phyloP scores from a whole-genome alignment of 1,140 invertebrate species.

The Kradibia gibbosae region DNA sequence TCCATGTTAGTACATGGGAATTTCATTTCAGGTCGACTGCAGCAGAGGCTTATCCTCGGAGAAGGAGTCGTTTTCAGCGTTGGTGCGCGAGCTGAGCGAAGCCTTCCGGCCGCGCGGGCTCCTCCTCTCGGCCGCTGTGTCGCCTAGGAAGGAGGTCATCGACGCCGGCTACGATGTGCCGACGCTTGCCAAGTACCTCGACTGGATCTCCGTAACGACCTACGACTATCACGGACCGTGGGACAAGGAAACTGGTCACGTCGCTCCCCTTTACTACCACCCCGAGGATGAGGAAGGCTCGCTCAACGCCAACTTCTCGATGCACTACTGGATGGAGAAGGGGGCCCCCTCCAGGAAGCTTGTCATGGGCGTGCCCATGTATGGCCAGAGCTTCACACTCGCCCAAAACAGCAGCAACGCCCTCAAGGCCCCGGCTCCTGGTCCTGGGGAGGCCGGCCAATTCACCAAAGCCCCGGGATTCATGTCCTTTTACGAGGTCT shows the following conservation, averaged over 20 bases:
- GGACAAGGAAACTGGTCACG: slow-evolving; percentile 88
- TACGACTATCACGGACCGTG: slow-evolving; percentile 88
- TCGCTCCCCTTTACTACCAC: slow-evolving; percentile 83
- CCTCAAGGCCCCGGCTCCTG: slow-evolving; percentile 80
- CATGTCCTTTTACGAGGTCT: slow-evolving; percentile 90
- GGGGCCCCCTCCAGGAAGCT: slow-evolving; percentile 84
- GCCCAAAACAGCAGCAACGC: slow-evolving; percentile 74
- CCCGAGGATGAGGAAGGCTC: slow-evolving; percentile 80
- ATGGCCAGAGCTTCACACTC: slow-evolving; percentile 87
- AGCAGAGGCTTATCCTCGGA: slow-evolving; percentile 75
- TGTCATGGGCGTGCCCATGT: slow-evolving; percentile 87
- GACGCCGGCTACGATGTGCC: slow-evolving; percentile 83
- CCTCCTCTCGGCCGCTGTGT: slow-evolving; percentile 75
- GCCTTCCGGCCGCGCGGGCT: slow-evolving; percentile 73
- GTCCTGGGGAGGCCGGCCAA: slow-evolving; percentile 83
- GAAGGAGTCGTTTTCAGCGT: slow-evolving; percentile 73
- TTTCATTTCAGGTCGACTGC: slow-evolving; percentile 77
- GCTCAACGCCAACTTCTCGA: slow-evolving; percentile 87
- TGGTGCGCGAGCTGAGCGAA: slow-evolving; percentile 74
- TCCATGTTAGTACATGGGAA: no score
- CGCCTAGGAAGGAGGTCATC: slow-evolving; percentile 74
- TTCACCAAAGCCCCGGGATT: slow-evolving; percentile 87
- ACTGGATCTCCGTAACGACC: slow-evolving; percentile 91
- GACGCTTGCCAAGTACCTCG: slow-evolving; percentile 79
- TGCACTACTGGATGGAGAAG: slow-evolving; percentile 85